Evolutionary conservation across 2,113 vertebrate genomes (phyloP).

Genomic region (Notarius lentiginosus): DNA sequence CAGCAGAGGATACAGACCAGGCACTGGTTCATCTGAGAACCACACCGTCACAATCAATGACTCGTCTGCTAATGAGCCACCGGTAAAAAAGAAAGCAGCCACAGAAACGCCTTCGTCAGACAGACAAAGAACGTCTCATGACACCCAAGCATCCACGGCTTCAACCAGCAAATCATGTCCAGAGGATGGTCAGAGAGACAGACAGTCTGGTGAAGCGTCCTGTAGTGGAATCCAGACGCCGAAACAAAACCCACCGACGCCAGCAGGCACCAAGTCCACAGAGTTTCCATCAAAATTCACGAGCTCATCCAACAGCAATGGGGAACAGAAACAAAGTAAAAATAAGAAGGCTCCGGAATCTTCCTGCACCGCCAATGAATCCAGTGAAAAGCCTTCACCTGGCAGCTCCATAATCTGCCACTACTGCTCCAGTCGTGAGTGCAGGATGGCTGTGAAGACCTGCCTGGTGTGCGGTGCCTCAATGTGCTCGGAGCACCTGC

Average conservation of each 20-base stretch:
- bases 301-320: background rate
- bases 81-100: constrained; percentile 39
- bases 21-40: constrained; percentile 30
- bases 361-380: background rate
- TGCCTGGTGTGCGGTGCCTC: constrained; percentile 79
- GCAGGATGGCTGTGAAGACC: constrained; percentile 73
- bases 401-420: constrained; percentile 64
- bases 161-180: background rate
- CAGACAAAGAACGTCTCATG: constrained; percentile 11
- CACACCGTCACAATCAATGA: background rate
- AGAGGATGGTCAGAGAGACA: background rate
- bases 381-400: background rate
- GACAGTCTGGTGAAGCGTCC: background rate
- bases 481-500: constrained; percentile 76
- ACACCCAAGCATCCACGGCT: background rate
- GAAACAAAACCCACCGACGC: background rate
- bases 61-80: constrained; percentile 46
- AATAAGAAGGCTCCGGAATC: background rate
- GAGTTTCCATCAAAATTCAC: background rate
- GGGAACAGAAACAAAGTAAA: background rate
- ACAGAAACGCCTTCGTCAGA: constrained; percentile 36
- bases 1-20: background rate
- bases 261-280: background rate
- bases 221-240: background rate
- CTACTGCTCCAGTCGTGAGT: constrained; percentile 65